These are phyloP conservation scores for Anneissia japonica DNA, from an alignment of 35 echinoderm and acorn worm genomes.

Conservation along the genomic window DNA sequence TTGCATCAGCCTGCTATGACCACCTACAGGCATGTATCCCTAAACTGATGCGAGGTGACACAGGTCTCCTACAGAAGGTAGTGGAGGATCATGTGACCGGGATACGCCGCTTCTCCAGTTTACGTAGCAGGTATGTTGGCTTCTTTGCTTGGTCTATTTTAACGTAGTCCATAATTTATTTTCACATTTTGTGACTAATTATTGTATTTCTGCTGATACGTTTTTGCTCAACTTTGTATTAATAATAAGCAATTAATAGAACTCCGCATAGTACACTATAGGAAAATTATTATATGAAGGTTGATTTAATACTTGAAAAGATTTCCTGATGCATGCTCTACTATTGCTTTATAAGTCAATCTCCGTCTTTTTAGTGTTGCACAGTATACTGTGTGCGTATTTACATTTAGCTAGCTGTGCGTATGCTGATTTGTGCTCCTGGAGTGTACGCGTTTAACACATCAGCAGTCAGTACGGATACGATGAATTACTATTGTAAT, in stretches of 20 bases:
- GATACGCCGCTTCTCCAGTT: slow-evolving; percentile 66
- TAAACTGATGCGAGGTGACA: slow-evolving; percentile 83
- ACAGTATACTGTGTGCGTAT: no score
- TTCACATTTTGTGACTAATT: not conserved
- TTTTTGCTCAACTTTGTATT: not conserved
- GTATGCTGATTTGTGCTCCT: no score
- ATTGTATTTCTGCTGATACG: not conserved
- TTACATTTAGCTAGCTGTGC: no score
- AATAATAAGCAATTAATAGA: not conserved
- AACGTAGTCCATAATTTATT: not conserved
- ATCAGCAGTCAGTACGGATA: no score
- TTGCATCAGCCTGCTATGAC: slow-evolving; percentile 57
- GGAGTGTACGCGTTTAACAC: no score
- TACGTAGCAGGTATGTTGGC: slow-evolving; percentile 73
- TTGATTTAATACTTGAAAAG: no score
- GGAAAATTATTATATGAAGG: no score
- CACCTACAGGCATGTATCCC: slow-evolving; percentile 70
- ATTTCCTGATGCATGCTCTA: no score
- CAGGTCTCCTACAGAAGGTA: slow-evolving; percentile 53
- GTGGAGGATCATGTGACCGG: slow-evolving; percentile 85
- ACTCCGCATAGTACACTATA: not conserved
- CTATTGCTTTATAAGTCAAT: no score
- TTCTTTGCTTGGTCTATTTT: not conserved
- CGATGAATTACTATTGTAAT: no score
- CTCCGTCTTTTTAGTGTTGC: no score